A percentile compares a stretch with the other conserved stretches of the same genome.
phyloP scores from a whole-genome alignment of 2,797 vertebrate species.

The Cyclura pinguis region DNA sequence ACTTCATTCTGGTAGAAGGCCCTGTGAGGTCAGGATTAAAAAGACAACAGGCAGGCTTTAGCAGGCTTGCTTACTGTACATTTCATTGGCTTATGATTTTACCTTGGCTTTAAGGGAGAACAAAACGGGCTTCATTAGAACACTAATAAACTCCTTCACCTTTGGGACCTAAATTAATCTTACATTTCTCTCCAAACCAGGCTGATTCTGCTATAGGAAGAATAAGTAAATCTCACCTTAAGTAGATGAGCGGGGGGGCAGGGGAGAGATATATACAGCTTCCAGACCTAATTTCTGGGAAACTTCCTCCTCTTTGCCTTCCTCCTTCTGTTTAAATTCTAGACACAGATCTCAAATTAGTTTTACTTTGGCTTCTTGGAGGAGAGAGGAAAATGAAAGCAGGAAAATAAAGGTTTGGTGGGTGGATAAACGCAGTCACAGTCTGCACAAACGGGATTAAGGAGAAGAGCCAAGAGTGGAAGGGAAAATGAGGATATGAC shows the following conservation, averaged over 20 bases:
- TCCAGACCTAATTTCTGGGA: background rate
- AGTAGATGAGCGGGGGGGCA: background rate
- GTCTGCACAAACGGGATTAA: constrained; percentile 76
- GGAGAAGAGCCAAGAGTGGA: constrained; percentile 86
- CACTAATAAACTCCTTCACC: constrained; percentile 71
- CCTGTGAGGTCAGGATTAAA: constrained; percentile 31
- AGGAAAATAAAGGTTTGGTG: constrained; percentile 67
- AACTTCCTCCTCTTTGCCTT: background rate
- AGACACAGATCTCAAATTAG: constrained; percentile 74
- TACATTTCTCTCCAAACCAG: constrained; percentile 60
- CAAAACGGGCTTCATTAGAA: constrained; percentile 69
- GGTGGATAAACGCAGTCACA: constrained; percentile 73
- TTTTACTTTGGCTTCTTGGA: constrained; percentile 77
- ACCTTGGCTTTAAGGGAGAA: constrained; percentile 73
- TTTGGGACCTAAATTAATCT: constrained; percentile 72
- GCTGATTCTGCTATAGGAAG: constrained; percentile 30
- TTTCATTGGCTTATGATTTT: constrained; percentile 61
- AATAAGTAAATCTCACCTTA: constrained; percentile 39
- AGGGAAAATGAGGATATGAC: constrained; percentile 97
- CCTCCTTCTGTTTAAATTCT: constrained; percentile 65
- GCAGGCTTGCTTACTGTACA: constrained; percentile 32
- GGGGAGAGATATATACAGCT: no score
- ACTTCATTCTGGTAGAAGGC: constrained; percentile 49
- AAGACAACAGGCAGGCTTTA: constrained; percentile 6
- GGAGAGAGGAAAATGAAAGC: constrained; percentile 14